These are phyloP conservation scores for Halcyon leucocephala DNA, from an alignment of 2,797 vertebrate genomes.

Conservation along the genomic window DNA sequence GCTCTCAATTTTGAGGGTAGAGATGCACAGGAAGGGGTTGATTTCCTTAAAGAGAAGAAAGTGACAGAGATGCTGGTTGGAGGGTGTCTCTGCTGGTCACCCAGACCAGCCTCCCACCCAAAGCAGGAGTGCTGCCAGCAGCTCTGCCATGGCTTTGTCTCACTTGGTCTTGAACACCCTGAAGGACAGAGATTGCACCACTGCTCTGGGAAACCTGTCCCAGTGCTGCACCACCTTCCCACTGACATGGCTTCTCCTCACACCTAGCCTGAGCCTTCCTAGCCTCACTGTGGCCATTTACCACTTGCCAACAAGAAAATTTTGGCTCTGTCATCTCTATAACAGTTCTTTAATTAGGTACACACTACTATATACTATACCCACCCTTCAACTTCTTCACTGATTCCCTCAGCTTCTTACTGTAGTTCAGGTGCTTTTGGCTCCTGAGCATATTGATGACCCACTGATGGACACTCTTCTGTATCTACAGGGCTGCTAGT, in stretches of 20 bases:
- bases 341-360: background rate
- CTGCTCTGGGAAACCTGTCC: background rate
- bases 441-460: background rate
- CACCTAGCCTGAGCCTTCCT: background rate
- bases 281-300: background rate
- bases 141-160: background rate
- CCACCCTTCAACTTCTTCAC: background rate
- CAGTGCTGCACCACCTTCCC: background rate
- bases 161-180: background rate
- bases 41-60: background rate
- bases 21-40: background rate
- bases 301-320: background rate
- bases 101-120: background rate
- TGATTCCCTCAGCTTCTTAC: background rate
- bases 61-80: background rate
- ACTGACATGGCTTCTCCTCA: background rate
- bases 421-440: background rate
- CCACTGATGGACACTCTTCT: background rate
- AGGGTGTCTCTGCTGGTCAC: background rate
- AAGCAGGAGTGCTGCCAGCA: background rate
- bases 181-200: background rate
- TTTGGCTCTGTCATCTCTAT: background rate
- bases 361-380: background rate
- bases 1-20: background rate
- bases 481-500: background rate